phyloP scores from a whole-genome alignment of 2,113 vertebrate species.

The Silurus glanis region DNA sequence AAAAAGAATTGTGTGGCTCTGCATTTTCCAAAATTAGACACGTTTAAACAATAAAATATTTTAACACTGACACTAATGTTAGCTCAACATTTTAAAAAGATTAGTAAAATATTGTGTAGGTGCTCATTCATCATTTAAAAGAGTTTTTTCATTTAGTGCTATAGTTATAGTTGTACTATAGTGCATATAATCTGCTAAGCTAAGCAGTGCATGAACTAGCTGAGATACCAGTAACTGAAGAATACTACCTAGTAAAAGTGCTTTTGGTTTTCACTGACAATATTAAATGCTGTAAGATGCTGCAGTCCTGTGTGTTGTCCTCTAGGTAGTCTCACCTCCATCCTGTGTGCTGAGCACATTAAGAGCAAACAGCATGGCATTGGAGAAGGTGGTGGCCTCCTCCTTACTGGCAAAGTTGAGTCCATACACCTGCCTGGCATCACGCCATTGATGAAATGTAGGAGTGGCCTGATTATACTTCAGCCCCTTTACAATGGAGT shows the following conservation, averaged over 20 bases:
- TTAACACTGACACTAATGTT: background rate
- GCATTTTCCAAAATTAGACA: background rate
- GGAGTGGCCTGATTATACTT: conserved; percentile 78
- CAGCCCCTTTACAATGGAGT: conserved; percentile 77
- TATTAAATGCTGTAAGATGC: background rate
- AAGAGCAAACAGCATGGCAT: conserved; percentile 77
- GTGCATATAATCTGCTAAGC: background rate
- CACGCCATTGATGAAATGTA: conserved; percentile 77
- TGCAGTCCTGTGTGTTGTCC: background rate
- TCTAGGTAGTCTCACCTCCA: conserved; percentile 63
- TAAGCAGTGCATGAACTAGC: background rate
- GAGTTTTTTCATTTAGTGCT: background rate
- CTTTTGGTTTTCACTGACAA: background rate
- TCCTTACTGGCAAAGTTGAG: conserved; percentile 78
- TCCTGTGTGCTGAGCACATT: conserved; percentile 74
- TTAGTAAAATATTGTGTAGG: background rate
- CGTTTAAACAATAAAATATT: background rate
- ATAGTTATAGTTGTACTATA: background rate
- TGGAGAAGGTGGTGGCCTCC: conserved; percentile 77
- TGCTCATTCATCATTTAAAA: background rate
- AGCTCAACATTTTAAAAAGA: background rate
- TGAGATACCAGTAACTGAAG: background rate
- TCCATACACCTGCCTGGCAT: conserved; percentile 76
- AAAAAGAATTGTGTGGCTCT: background rate
- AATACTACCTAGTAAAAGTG: background rate